A percentile compares a stretch with the other conserved stretches of the same genome.
phyloP scores from a whole-genome alignment of 2,113 vertebrate species.

The Pagrus major region DNA sequence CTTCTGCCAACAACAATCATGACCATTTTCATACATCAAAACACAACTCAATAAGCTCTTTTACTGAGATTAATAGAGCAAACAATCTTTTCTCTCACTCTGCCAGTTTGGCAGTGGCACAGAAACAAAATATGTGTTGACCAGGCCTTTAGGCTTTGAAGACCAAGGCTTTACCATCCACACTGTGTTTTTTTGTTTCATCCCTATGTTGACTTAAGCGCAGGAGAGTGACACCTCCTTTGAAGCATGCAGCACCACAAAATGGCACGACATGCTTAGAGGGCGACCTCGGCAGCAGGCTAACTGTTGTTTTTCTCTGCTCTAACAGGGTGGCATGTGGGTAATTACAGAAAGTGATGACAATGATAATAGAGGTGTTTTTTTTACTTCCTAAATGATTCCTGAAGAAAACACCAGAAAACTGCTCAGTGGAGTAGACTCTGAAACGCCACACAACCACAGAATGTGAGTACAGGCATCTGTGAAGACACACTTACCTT shows the following conservation, averaged over 20 bases:
- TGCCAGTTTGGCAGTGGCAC: slow-evolving; percentile 53
- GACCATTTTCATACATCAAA: slow-evolving; percentile 38
- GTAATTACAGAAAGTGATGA: slow-evolving; percentile 82
- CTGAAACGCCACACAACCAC: slow-evolving; percentile 51
- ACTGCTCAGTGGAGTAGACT: slow-evolving; percentile 44
- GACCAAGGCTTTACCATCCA: slow-evolving; percentile 57
- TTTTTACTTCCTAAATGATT: slow-evolving; percentile 81
- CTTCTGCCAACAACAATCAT: slow-evolving; percentile 47
- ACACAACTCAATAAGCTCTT: slow-evolving; percentile 48
- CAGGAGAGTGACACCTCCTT: slow-evolving; percentile 72
- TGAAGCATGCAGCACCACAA: slow-evolving; percentile 64
- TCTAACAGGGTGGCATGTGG: slow-evolving; percentile 71
- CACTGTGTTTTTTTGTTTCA: slow-evolving; percentile 71
- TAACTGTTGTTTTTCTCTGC: slow-evolving; percentile 77
- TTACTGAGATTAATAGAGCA: slow-evolving; percentile 58
- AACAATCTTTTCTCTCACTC: slow-evolving; percentile 31
- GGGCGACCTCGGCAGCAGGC: slow-evolving; percentile 69
- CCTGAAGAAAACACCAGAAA: slow-evolving; percentile 70
- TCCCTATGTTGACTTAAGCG: slow-evolving; percentile 74
- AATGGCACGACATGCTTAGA: slow-evolving; percentile 48
- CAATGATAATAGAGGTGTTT: slow-evolving; percentile 82
- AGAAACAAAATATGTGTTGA: slow-evolving; percentile 69
- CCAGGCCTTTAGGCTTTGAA: slow-evolving; percentile 65
- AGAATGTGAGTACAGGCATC: slow-evolving; percentile 45
- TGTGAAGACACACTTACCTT: slow-evolving; percentile 66